Conservation (phyloP, 2,797 vertebrate genomes). For the Anomalospiza imberbis region DNA sequence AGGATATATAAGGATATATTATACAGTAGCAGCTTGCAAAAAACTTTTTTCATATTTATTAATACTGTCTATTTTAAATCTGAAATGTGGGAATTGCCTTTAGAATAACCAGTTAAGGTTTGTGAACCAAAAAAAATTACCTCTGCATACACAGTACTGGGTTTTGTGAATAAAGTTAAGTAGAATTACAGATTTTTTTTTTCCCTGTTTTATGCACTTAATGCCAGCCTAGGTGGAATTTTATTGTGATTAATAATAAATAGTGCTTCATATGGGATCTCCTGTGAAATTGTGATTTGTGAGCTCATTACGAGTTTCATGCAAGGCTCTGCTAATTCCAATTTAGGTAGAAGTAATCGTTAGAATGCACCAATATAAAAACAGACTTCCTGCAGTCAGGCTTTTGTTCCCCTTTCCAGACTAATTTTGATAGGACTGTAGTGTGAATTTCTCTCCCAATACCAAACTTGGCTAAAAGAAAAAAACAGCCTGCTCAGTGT, state of each 20-base stretch:
- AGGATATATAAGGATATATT: background rate
- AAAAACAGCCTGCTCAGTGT: background rate
- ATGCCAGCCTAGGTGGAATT: background rate
- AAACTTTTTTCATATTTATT: background rate
- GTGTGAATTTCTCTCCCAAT: background rate
- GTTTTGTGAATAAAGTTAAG: background rate
- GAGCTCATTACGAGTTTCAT: background rate
- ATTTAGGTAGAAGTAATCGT: background rate
- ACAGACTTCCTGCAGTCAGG: background rate
- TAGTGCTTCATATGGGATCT: background rate
- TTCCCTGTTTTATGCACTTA: background rate
- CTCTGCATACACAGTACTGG: background rate
- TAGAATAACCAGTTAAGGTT: background rate
- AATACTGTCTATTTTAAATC: background rate
- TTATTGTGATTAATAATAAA: background rate
- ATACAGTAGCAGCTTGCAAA: background rate
- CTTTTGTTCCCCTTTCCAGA: background rate
- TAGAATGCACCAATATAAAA: background rate
- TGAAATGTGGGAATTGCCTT: background rate
- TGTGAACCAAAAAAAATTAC: background rate
- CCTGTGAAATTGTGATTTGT: background rate
- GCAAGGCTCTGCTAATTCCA: background rate
- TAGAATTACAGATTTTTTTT: background rate
- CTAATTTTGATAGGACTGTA: background rate
- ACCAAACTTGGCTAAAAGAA: background rate